Conservation (phyloP, 2,797 vertebrate genomes). For the Lutjanus argentimaculatus region DNA sequence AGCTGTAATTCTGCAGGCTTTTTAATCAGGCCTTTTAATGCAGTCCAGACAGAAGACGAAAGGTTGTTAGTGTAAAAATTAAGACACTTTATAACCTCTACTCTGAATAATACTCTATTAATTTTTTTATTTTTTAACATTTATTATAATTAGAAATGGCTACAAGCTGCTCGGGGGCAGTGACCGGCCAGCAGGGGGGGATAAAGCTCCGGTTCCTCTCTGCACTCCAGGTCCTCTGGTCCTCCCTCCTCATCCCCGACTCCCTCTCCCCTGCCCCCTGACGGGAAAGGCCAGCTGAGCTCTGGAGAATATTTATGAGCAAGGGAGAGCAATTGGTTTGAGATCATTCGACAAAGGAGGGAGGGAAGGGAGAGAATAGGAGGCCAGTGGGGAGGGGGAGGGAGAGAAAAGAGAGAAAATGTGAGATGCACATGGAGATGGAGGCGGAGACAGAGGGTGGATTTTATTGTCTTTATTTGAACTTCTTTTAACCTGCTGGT, state of each 20-base stretch:
- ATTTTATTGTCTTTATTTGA: conserved; percentile 55
- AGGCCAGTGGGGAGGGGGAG: not conserved
- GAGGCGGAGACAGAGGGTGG: conserved; percentile 29
- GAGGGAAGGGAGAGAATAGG: conserved; percentile 6
- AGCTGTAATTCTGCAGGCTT: conserved; percentile 25
- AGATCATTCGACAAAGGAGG: conserved; percentile 67
- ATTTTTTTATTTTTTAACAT: not conserved
- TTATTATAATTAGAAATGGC: conserved; percentile 6
- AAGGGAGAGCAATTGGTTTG: conserved; percentile 76
- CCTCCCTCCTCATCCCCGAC: conserved; percentile 23
- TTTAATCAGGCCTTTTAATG: conserved; percentile 26
- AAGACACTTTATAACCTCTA: conserved; percentile 3
- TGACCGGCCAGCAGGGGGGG: conserved; percentile 66
- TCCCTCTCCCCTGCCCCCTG: conserved; percentile 62
- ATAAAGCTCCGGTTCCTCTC: conserved; percentile 45
- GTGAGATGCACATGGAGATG: conserved; percentile 43
- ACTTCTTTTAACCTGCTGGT: conserved; percentile 37
- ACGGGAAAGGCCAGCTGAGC: conserved; percentile 77
- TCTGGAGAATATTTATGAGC: conserved; percentile 82
- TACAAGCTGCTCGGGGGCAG: conserved; percentile 22
- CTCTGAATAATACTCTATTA: conserved; percentile 14
- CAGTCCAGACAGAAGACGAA: not conserved
- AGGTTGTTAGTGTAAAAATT: not conserved
- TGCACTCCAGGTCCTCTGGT: conserved; percentile 31
- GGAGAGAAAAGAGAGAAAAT: conserved; percentile 10